Evolutionary conservation across 2,797 vertebrate genomes (phyloP).

Genomic region (Scolopax rusticola): DNA sequence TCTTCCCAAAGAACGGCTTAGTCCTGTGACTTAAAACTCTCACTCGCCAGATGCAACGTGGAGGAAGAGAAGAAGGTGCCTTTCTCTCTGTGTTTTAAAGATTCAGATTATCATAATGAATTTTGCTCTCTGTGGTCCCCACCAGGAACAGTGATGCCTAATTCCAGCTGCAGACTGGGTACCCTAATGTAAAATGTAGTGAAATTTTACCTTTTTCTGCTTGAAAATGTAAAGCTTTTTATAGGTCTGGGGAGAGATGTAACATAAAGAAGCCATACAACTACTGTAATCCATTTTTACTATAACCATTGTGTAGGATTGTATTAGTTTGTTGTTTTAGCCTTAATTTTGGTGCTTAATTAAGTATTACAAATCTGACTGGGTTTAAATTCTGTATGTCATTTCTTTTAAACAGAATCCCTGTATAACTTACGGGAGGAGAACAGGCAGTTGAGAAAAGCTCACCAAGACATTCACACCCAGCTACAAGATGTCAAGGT

Average conservation of each 20-base stretch:
- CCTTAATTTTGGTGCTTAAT: not conserved
- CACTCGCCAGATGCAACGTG: not conserved
- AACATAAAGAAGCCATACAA: not conserved
- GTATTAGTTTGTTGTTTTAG: not conserved
- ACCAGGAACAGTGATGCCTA: not conserved
- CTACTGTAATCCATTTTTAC: not conserved
- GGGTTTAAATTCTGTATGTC: not conserved
- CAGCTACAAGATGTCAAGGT: constrained; percentile 96
- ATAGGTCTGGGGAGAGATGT: not conserved
- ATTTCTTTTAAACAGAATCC: constrained; percentile 81
- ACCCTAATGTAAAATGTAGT: not conserved
- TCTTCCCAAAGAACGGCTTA: not conserved
- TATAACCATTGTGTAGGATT: not conserved
- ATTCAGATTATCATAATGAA: not conserved
- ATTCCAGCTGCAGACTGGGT: not conserved
- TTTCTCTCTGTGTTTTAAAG: not conserved
- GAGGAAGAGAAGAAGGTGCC: not conserved
- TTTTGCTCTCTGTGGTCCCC: not conserved
- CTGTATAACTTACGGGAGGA: constrained; percentile 93
- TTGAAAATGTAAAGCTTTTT: not conserved
- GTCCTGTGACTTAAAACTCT: not conserved
- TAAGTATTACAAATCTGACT: not conserved
- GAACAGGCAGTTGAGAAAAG: constrained; percentile 94
- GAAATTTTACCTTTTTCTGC: not conserved
- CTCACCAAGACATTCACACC: constrained; percentile 93